Percentiles rank a stretch among this genome's conserved stretches.
Conservation (phyloP, 2,113 vertebrate species). For the Sapajus apella region DNA sequence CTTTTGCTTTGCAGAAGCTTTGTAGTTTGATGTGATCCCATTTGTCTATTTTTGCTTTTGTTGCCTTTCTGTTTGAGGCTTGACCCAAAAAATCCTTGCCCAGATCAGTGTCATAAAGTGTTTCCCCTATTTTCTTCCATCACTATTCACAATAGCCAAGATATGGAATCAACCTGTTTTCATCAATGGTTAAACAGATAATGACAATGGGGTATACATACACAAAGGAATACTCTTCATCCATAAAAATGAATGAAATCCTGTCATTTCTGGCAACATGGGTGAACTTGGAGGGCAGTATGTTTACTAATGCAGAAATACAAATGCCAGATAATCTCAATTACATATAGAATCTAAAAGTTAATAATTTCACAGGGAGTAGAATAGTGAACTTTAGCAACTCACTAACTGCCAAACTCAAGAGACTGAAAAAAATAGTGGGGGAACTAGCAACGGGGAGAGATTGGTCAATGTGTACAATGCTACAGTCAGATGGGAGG, state of each 20-base stretch:
- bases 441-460: not conserved
- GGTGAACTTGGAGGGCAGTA: not conserved
- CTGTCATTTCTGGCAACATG: not conserved
- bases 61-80: not conserved
- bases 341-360: not conserved
- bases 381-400: not conserved
- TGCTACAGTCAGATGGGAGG: not conserved
- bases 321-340: not conserved
- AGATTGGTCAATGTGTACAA: not conserved
- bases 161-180: not conserved
- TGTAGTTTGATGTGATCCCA: not conserved
- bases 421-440: not conserved
- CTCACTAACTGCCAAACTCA: no score
- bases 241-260: not conserved
- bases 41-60: not conserved
- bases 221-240: not conserved
- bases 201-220: not conserved
- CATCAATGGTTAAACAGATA: not conserved
- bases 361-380: not conserved
- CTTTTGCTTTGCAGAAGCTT: not conserved
- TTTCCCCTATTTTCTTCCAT: not conserved
- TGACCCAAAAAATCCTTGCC: not conserved
- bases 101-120: not conserved
- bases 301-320: not conserved
- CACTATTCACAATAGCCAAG: not conserved